Evolutionary conservation across 2,888 invertebrate genomes (phyloP).

Genomic region (Oxytorus armatus): DNA sequence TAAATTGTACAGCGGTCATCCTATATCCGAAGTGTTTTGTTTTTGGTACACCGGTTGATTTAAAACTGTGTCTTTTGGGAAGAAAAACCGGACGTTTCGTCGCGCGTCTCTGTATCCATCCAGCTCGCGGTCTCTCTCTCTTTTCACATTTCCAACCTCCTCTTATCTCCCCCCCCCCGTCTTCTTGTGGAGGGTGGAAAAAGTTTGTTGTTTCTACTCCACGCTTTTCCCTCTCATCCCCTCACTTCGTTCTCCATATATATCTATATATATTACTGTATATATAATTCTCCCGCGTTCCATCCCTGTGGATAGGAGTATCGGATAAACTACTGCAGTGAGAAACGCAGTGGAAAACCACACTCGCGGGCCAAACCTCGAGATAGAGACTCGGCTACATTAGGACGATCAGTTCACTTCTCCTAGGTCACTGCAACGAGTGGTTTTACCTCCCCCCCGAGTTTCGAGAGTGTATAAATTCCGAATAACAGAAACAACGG

Average conservation of each 20-base stretch:
- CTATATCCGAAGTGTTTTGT: slow-evolving; percentile 36
- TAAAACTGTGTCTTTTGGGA: slow-evolving; percentile 9
- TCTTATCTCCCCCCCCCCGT: background rate
- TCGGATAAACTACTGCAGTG: slow-evolving; percentile 64
- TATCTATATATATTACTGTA: too few species aligned
- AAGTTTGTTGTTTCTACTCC: slow-evolving; percentile 50
- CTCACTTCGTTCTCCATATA: background rate
- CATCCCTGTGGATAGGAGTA: slow-evolving; percentile 1
- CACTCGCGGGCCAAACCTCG: slow-evolving; percentile 33
- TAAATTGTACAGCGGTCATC: too few species aligned
- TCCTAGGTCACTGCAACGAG: slow-evolving; percentile 15
- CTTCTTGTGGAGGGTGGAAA: background rate
- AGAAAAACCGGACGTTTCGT: slow-evolving; percentile 7
- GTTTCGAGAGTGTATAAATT: background rate
- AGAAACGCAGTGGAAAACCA: slow-evolving; percentile 63
- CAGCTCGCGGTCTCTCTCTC: background rate
- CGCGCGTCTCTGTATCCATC: background rate
- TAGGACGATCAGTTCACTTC: slow-evolving; percentile 33
- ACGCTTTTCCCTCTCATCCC: slow-evolving; percentile 2
- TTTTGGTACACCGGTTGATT: background rate
- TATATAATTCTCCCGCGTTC: slow-evolving; percentile 18
- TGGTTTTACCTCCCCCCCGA: background rate
- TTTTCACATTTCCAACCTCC: background rate
- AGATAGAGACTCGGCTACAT: slow-evolving; percentile 24
- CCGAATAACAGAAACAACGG: background rate